Evolutionary conservation across 2,797 vertebrate species (phyloP).

Genomic region (Eulemur coronatus): DNA sequence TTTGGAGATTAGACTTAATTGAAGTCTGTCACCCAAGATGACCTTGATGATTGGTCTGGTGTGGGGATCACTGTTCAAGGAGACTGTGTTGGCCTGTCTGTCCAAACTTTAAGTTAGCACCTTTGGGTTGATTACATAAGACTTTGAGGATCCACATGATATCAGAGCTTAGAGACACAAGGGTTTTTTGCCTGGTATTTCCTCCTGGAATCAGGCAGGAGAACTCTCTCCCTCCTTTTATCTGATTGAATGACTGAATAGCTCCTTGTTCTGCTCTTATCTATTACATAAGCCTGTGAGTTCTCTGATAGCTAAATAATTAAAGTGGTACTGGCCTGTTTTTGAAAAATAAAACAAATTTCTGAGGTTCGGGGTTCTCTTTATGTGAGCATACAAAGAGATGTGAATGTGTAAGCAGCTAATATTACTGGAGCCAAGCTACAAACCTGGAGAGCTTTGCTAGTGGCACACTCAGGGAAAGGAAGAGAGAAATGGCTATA

Average conservation of each 20-base stretch:
- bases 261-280: not conserved
- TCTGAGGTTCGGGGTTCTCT: not conserved
- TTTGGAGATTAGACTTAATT: not conserved
- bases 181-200: not conserved
- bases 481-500: not conserved
- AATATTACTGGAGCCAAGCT: not conserved
- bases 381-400: not conserved
- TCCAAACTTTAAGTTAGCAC: not conserved
- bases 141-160: not conserved
- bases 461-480: not conserved
- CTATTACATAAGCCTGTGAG: not conserved
- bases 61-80: not conserved
- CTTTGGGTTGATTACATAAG: not conserved
- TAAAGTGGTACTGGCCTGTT: conserved; percentile 16
- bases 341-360: conserved; percentile 21
- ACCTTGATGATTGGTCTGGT: not conserved
- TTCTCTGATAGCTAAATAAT: conserved; percentile 42
- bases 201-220: not conserved
- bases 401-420: not conserved
- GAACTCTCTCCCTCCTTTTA: not conserved
- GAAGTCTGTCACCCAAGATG: not conserved
- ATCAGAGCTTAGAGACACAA: not conserved
- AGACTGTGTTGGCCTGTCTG: not conserved
- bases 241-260: not conserved
- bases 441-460: not conserved